Conservation (phyloP, 2,888 invertebrate species). For the Nymphalis polychloros region DNA sequence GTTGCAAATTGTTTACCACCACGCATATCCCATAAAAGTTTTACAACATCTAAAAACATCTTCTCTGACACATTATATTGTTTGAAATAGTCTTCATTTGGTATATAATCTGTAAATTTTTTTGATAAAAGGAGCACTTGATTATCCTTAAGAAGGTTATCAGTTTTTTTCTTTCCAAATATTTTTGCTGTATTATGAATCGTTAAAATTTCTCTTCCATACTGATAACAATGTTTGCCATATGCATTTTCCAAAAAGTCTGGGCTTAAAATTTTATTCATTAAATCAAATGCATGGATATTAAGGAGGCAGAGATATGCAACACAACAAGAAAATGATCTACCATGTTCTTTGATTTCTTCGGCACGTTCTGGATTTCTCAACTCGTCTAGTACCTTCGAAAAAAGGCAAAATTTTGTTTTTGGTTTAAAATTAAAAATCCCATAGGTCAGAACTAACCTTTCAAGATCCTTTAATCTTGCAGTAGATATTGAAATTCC, state of each 20-base stretch:
- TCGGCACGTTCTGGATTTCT: conserved; percentile 71
- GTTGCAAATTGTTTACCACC: conserved; percentile 73
- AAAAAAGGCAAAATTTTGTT: conserved; percentile 61
- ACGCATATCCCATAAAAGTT: conserved; percentile 69
- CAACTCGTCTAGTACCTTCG: conserved; percentile 74
- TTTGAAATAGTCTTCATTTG: conserved; percentile 72
- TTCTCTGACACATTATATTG: conserved; percentile 81
- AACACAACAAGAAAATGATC: conserved; percentile 82
- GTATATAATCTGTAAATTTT: conserved; percentile 82
- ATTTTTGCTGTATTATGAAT: conserved; percentile 84
- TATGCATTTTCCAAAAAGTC: conserved; percentile 81
- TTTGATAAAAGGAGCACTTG: conserved; percentile 79
- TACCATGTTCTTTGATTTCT: conserved; percentile 83
- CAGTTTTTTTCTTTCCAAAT: conserved; percentile 81
- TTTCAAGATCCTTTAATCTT: conserved; percentile 89
- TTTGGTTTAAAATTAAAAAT: conserved; percentile 82
- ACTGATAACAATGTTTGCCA: conserved; percentile 67
- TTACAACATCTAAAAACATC: conserved; percentile 82
- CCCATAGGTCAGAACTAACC: conserved; percentile 83
- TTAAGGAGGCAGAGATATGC: conserved; percentile 82
- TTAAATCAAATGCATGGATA: conserved; percentile 82
- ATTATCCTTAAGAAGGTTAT: conserved; percentile 77
- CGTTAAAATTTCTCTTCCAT: conserved; percentile 83
- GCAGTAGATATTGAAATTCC: conserved; percentile 66
- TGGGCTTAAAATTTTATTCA: conserved; percentile 79